These are phyloP conservation scores for Pseudoips prasinana DNA, from an alignment of 2,888 invertebrate genomes.

Conservation along the genomic window DNA sequence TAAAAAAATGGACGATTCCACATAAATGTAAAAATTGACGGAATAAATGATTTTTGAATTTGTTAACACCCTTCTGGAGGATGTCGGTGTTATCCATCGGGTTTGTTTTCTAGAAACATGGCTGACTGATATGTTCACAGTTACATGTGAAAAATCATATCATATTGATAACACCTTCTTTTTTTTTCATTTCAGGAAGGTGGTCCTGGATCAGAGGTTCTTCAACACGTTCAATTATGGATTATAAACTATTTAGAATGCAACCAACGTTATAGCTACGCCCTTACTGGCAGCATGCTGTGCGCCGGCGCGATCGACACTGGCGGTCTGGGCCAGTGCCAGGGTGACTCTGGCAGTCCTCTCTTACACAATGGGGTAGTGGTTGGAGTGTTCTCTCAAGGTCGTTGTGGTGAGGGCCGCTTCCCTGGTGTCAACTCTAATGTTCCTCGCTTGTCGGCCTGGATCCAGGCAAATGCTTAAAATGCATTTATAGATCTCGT, in stretches of 20 bases:
- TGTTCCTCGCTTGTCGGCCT: not conserved
- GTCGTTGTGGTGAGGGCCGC: not conserved
- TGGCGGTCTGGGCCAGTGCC: not conserved
- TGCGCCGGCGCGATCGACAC: not conserved
- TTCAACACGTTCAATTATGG: not conserved
- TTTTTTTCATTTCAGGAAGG: not conserved
- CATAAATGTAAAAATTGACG: too few relatives aligned
- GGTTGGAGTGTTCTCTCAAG: not conserved
- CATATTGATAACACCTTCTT: too few relatives aligned
- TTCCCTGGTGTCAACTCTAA: not conserved
- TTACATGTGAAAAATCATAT: too few relatives aligned
- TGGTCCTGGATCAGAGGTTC: not conserved
- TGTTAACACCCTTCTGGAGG: too few relatives aligned
- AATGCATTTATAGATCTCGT: too few relatives aligned
- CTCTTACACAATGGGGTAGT: not conserved
- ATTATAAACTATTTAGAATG: not conserved
- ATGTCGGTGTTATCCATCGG: too few relatives aligned
- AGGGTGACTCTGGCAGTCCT: not conserved
- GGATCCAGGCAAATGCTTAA: too few relatives aligned
- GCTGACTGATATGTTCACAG: too few relatives aligned
- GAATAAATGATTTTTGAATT: too few relatives aligned
- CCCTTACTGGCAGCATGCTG: not conserved
- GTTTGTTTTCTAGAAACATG: too few relatives aligned
- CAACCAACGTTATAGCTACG: not conserved
- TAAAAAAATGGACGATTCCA: too few relatives aligned